These are phyloP conservation scores for Netta rufina DNA, from an alignment of 2,797 vertebrate genomes.

Conservation along the genomic window DNA sequence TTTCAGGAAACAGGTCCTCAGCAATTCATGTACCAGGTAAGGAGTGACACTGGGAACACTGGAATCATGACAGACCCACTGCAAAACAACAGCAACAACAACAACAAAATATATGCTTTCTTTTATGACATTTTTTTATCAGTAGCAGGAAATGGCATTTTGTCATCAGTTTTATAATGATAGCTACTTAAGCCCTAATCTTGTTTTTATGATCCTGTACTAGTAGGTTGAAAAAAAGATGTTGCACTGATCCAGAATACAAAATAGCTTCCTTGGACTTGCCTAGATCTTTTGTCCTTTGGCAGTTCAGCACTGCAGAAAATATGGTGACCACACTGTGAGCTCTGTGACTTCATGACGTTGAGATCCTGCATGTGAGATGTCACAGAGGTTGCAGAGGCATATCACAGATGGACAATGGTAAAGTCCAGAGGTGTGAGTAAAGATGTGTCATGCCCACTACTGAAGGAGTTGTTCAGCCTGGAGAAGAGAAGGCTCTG, in stretches of 20 bases:
- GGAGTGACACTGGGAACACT: not conserved
- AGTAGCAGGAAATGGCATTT: not conserved
- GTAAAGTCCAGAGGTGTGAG: not conserved
- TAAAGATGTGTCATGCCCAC: not conserved
- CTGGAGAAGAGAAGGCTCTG: too few relatives aligned
- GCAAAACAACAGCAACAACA: not conserved
- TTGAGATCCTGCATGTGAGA: not conserved
- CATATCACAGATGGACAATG: not conserved
- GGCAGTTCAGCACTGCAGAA: not conserved
- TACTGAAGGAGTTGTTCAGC: not conserved
- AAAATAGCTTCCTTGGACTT: not conserved
- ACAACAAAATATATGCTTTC: not conserved
- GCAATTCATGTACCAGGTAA: not conserved
- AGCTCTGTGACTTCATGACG: not conserved
- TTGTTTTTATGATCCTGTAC: not conserved
- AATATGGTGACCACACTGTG: rapidly evolving
- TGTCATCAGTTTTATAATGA: not conserved
- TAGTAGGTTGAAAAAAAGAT: not conserved
- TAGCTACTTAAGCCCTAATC: not conserved
- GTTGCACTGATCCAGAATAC: not conserved
- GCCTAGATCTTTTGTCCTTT: not conserved
- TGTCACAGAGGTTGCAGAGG: not conserved
- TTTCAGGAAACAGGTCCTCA: not conserved
- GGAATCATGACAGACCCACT: not conserved
- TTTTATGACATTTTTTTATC: not conserved